Conservation (phyloP, 1,140 invertebrate genomes). For the Aricia agestis region DNA sequence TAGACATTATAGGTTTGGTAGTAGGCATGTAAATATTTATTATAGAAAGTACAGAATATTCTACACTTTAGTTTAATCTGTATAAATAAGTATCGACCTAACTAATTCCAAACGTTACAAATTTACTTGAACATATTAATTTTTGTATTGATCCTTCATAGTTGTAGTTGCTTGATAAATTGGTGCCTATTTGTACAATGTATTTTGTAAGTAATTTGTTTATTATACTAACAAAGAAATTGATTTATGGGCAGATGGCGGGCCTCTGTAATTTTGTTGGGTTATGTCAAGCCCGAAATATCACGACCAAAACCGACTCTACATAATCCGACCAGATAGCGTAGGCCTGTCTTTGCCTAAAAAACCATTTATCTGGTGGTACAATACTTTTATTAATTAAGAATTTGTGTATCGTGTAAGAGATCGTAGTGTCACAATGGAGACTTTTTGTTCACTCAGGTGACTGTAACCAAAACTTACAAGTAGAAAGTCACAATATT, state of each 20-base stretch:
- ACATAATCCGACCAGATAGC: too few species aligned
- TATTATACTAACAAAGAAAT: too few species aligned
- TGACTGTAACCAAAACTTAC: background rate
- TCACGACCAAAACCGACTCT: too few species aligned
- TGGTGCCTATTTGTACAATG: conserved; percentile 44
- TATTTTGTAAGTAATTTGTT: conserved; percentile 30
- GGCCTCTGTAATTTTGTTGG: too few species aligned
- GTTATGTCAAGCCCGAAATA: too few species aligned
- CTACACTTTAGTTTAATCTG: conserved; percentile 4
- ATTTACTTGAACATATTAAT: background rate
- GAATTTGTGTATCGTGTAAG: background rate
- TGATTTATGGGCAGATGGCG: too few species aligned
- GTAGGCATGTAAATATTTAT: background rate
- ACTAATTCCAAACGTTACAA: background rate
- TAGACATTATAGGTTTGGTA: background rate
- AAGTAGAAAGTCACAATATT: too few species aligned
- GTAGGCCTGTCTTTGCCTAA: too few species aligned
- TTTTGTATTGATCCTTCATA: conserved; percentile 8
- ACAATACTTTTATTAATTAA: background rate
- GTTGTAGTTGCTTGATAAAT: conserved; percentile 41
- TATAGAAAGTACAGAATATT: conserved; percentile 11
- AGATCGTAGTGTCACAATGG: background rate
- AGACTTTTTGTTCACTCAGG: background rate
- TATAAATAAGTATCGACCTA: background rate
- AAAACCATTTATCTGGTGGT: too few species aligned